These are phyloP conservation scores for Gobiocypris rarus DNA, from an alignment of 2,113 vertebrate species.

Conservation along the genomic window DNA sequence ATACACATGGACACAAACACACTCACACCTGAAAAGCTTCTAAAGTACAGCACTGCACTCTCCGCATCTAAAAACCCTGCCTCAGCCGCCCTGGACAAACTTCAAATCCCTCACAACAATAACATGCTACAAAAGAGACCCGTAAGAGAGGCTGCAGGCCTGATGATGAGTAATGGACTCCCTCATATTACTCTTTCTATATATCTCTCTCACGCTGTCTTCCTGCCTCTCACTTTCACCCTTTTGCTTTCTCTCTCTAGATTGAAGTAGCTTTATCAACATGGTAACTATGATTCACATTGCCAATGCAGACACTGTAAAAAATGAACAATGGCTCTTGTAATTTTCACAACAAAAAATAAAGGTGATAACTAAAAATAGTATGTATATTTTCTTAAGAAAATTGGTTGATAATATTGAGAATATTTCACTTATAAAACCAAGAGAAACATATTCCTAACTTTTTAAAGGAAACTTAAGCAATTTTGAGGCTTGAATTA, in stretches of 20 bases:
- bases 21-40: slow-evolving; percentile 64
- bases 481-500: too few relatives aligned
- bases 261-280: neutral
- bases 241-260: neutral
- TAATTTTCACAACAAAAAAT: too few relatives aligned
- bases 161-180: slow-evolving; percentile 48
- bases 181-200: neutral
- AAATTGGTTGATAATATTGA: too few relatives aligned
- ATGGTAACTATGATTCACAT: neutral
- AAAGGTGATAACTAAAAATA: too few relatives aligned
- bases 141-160: slow-evolving; percentile 25
- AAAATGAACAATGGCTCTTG: too few relatives aligned
- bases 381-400: too few relatives aligned
- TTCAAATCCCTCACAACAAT: slow-evolving; percentile 68
- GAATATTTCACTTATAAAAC: too few relatives aligned
- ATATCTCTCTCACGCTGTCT: neutral
- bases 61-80: slow-evolving; percentile 63
- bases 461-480: too few relatives aligned
- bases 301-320: too few relatives aligned
- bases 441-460: too few relatives aligned
- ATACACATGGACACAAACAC: slow-evolving; percentile 56
- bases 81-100: slow-evolving; percentile 61
- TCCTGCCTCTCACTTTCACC: neutral
- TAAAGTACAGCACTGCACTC: slow-evolving; percentile 63
- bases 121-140: slow-evolving; percentile 57